phyloP scores from a whole-genome alignment of 2,113 vertebrate genomes.

The Xenotilapia leptura region DNA sequence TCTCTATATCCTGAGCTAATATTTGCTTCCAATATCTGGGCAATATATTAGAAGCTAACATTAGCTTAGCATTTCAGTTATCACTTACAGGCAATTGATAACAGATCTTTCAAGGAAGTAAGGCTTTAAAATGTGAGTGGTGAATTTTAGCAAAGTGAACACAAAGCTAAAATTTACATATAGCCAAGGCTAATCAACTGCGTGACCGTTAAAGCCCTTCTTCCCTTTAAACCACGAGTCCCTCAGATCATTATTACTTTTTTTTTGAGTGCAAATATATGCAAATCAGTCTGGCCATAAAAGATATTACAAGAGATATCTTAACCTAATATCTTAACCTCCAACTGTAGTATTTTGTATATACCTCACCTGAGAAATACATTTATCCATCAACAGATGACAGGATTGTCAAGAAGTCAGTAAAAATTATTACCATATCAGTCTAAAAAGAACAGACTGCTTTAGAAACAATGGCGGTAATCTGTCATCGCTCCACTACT shows the following conservation, averaged over 20 bases:
- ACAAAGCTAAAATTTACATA: neutral
- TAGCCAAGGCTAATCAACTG: neutral
- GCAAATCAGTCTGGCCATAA: neutral
- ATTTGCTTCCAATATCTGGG: neutral
- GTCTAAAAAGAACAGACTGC: neutral
- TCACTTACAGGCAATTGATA: neutral
- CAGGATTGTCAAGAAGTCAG: neutral
- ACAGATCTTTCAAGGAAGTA: neutral
- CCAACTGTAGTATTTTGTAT: neutral
- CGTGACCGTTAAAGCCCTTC: neutral
- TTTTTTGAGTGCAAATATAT: neutral
- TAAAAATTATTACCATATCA: neutral
- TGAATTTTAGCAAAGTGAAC: neutral
- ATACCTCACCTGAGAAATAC: neutral
- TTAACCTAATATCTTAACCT: neutral
- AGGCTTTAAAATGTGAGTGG: neutral
- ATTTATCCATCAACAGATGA: neutral
- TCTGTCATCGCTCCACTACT: neutral
- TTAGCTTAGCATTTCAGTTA: neutral
- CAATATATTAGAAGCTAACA: neutral
- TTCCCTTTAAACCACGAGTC: neutral
- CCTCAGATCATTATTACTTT: neutral
- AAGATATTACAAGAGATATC: neutral
- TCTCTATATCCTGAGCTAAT: neutral
- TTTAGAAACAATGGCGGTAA: neutral